A percentile compares a stretch with the other conserved stretches of the same genome.
Evolutionary conservation across 2,888 invertebrate species (phyloP).

Genomic region (Ectemnius cavifrons): DNA sequence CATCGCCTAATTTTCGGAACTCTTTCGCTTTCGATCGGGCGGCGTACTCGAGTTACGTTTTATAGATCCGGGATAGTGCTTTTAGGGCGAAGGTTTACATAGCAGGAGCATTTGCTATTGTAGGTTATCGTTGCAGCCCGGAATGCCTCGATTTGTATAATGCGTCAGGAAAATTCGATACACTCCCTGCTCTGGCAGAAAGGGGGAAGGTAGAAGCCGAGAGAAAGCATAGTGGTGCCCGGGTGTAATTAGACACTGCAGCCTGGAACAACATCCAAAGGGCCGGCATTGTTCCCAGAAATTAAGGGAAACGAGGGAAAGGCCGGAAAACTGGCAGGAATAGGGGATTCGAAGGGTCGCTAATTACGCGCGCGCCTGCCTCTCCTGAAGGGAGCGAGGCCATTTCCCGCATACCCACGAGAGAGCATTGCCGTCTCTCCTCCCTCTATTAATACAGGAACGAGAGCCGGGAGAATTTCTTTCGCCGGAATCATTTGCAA

Average conservation of each 20-base stretch:
- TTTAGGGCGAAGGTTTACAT: constrained; percentile 2
- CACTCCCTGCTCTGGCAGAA: constrained; percentile 22
- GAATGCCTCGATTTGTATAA: background rate
- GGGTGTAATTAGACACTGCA: constrained; percentile 76
- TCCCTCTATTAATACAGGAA: constrained; percentile 61
- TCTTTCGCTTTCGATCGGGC: background rate
- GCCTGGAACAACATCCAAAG: constrained; percentile 70
- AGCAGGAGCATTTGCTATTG: background rate
- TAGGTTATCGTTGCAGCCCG: background rate
- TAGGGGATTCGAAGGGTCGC: constrained; percentile 65
- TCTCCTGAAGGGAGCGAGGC: constrained; percentile 63
- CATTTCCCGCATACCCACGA: constrained; percentile 62
- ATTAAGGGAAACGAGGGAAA: constrained; percentile 75
- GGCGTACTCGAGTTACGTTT: background rate
- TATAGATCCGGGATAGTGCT: background rate
- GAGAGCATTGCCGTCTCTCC: constrained; percentile 35
- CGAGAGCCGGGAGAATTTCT: constrained; percentile 48
- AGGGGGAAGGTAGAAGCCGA: background rate
- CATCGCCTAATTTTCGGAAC: too few relatives aligned
- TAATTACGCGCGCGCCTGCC: constrained; percentile 68
- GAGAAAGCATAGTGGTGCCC: constrained; percentile 24
- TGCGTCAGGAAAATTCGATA: constrained; percentile 30
- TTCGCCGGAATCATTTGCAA: constrained; percentile 54
- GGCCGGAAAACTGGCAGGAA: constrained; percentile 62
- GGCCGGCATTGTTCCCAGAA: constrained; percentile 72